phyloP scores from a whole-genome alignment of 2,888 invertebrate species.

The Anoplius nigerrimus region DNA sequence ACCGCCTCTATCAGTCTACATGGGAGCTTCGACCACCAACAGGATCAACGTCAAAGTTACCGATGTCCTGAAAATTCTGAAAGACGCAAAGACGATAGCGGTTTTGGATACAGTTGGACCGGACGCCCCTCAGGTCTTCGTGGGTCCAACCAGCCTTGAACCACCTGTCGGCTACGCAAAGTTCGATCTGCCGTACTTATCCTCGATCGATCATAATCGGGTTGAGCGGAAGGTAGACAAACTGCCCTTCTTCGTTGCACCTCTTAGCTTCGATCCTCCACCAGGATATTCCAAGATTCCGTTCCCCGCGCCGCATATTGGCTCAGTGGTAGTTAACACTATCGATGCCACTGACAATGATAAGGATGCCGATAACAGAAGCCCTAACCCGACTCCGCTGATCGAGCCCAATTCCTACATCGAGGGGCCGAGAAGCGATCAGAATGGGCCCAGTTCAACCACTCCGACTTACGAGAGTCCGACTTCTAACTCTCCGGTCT shows the following conservation, averaged over 20 bases:
- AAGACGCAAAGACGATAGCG: conserved; percentile 84
- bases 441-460: conserved; percentile 14
- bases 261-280: conserved; percentile 89
- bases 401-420: conserved; percentile 72
- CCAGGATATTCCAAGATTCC: conserved; percentile 90
- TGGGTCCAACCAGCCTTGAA: conserved; percentile 86
- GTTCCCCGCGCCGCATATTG: conserved; percentile 90
- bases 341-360: conserved; percentile 43
- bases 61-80: conserved; percentile 83
- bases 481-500: conserved; percentile 50
- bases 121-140: conserved; percentile 85
- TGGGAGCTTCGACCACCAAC: conserved; percentile 77
- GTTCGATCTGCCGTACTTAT: conserved; percentile 89
- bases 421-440: conserved; percentile 67
- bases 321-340: conserved; percentile 86
- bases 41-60: conserved; percentile 78
- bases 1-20: conserved; percentile 88
- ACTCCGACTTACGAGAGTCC: conserved; percentile 59
- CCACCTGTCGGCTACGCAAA: conserved; percentile 85
- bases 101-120: conserved; percentile 86
- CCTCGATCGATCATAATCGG: conserved; percentile 82
- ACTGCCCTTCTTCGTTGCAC: conserved; percentile 90
- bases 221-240: conserved; percentile 84
- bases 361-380: conserved; percentile 38
- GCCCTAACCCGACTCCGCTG: conserved; percentile 59